Evolutionary conservation across 2,113 vertebrate genomes (phyloP).

Genomic region (Ciconia maguari): DNA sequence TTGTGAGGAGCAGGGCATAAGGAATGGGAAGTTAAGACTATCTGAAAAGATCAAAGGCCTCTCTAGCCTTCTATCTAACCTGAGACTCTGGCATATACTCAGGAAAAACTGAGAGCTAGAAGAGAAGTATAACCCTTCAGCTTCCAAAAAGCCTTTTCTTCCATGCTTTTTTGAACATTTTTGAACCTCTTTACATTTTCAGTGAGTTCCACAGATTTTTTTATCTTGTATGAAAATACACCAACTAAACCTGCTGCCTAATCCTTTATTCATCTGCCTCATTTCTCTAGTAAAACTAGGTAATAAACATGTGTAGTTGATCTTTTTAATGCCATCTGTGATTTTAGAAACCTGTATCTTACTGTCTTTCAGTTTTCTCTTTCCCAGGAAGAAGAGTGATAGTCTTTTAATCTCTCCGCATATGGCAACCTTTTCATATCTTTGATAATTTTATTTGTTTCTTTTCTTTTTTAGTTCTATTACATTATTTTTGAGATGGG

Average conservation of each 20-base stretch:
- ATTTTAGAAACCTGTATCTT: not conserved
- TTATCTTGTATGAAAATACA: not conserved
- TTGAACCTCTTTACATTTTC: not conserved
- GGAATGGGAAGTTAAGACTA: not conserved
- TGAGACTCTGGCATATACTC: not conserved
- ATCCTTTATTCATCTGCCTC: not conserved
- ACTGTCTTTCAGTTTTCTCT: not conserved
- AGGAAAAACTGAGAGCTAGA: not conserved
- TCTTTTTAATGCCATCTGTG: not conserved
- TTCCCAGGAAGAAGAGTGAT: not conserved
- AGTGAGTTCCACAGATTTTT: not conserved
- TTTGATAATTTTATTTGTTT: not conserved
- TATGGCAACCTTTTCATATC: accelerated
- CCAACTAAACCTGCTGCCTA: not conserved
- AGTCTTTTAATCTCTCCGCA: not conserved
- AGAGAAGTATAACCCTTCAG: not conserved
- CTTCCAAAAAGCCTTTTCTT: not conserved
- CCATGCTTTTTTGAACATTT: not conserved
- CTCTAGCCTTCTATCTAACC: not conserved
- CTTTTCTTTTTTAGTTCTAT: not conserved
- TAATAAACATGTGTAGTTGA: not conserved
- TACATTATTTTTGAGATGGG: not conserved
- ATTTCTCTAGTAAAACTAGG: not conserved
- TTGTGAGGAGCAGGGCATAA: not conserved
- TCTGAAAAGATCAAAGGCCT: not conserved